Percentiles rank a stretch among this genome's conserved stretches.
These are phyloP conservation scores for Rhadinocentrus ornatus DNA, from an alignment of 2,797 vertebrate species.

Conservation along the genomic window DNA sequence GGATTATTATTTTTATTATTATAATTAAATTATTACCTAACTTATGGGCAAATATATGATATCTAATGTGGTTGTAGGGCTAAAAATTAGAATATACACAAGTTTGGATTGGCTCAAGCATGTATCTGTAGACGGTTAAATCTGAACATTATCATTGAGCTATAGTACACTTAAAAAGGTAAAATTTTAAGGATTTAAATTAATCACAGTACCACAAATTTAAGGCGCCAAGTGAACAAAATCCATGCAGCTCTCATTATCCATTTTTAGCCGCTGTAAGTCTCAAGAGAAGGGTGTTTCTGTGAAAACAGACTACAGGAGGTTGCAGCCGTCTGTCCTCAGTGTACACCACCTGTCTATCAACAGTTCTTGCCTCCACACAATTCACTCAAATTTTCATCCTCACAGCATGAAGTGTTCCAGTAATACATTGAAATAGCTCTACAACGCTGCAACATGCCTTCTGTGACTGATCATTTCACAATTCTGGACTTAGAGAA, in stretches of 20 bases:
- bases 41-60: slow-evolving; percentile 1
- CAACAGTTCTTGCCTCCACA: not conserved
- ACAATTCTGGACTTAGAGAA: not conserved
- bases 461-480: slow-evolving; percentile 9
- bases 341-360: not conserved
- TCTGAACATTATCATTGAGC: slow-evolving; percentile 1
- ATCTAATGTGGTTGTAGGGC: not conserved
- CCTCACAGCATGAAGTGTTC: not conserved
- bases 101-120: slow-evolving; percentile 12
- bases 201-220: not conserved
- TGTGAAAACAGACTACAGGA: slow-evolving; percentile 32
- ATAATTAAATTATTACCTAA: not conserved
- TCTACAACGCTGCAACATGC: not conserved
- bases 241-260: slow-evolving; percentile 2
- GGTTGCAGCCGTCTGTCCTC: slow-evolving; percentile 25
- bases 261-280: slow-evolving; percentile 8
- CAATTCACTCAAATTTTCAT: slow-evolving; percentile 23
- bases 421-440: slow-evolving; percentile 1
- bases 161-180: not conserved
- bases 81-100: slow-evolving; percentile 19
- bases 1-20: slow-evolving; percentile 6
- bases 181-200: slow-evolving; percentile 4
- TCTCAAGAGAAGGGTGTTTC: slow-evolving; percentile 2
- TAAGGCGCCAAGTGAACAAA: not conserved
- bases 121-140: not conserved